These are phyloP conservation scores for Peromyscus melanophrys DNA, from an alignment of 2,797 vertebrate species.

Conservation along the genomic window DNA sequence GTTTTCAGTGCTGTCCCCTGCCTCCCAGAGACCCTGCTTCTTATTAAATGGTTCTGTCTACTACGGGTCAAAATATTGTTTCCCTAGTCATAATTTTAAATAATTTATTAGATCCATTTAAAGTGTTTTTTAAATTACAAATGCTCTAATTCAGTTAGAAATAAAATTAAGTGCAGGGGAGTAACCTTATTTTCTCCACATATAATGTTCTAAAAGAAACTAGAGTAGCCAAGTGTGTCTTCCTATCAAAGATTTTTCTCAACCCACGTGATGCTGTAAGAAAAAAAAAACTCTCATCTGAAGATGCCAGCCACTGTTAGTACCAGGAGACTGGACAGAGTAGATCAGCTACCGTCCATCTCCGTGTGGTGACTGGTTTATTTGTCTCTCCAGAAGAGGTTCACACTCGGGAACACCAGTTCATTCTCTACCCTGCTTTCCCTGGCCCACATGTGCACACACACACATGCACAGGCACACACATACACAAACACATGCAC, in stretches of 20 bases:
- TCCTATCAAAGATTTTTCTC: not conserved
- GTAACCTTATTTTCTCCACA: slow-evolving; percentile 45
- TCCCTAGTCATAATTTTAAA: slow-evolving; percentile 17
- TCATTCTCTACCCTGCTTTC: not conserved
- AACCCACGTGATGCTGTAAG: not conserved
- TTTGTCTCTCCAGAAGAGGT: not conserved
- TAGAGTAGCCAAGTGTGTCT: not conserved
- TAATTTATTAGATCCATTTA: slow-evolving; percentile 41
- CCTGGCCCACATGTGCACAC: not conserved
- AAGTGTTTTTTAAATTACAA: slow-evolving; percentile 60
- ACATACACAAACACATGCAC: not conserved
- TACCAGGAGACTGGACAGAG: not conserved
- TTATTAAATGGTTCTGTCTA: not conserved
- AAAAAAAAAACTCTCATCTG: not conserved
- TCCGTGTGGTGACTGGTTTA: not conserved
- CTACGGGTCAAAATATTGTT: not conserved
- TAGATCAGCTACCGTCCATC: not conserved
- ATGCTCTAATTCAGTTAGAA: slow-evolving; percentile 44
- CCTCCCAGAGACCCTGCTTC: not conserved
- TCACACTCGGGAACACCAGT: not conserved
- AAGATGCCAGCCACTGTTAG: not conserved
- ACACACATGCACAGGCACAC: fast-evolving
- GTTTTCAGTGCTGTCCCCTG: not conserved
- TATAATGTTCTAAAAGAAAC: slow-evolving; percentile 34
- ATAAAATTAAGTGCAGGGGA: slow-evolving; percentile 27